Percentiles rank a stretch among this genome's conserved stretches.
Evolutionary conservation across 2,797 vertebrate genomes (phyloP).

Genomic region (Pantherophis alleghaniensis): DNA sequence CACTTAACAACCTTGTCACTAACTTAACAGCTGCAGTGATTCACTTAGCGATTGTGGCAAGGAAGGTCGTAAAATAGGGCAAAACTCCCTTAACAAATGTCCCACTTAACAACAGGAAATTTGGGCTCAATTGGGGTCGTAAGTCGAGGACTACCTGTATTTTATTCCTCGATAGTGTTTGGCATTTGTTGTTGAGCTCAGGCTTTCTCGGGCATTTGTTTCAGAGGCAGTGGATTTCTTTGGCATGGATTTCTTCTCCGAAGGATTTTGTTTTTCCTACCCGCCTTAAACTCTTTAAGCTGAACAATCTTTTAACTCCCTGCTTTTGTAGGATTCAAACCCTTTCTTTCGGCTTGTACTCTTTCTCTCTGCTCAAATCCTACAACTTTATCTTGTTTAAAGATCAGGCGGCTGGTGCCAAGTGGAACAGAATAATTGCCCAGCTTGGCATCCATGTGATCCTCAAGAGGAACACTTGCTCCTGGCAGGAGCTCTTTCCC

Average conservation of each 20-base stretch:
- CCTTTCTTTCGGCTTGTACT: background rate
- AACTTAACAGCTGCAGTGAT: background rate
- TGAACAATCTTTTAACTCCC: background rate
- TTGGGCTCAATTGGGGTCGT: background rate
- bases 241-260: background rate
- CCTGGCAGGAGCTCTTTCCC: background rate
- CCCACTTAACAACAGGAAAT: background rate
- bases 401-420: background rate
- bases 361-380: background rate
- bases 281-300: background rate
- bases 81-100: too few relatives aligned
- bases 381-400: background rate
- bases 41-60: background rate
- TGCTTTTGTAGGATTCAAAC: background rate
- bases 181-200: background rate
- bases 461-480: background rate
- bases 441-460: background rate
- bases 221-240: background rate
- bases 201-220: background rate
- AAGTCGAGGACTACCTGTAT: background rate
- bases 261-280: background rate
- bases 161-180: background rate
- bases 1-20: background rate
- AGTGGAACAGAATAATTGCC: constrained; percentile 9
- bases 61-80: background rate